phyloP scores from a whole-genome alignment of 2,888 invertebrate genomes.

The Caenorhabditis sulstoni region DNA sequence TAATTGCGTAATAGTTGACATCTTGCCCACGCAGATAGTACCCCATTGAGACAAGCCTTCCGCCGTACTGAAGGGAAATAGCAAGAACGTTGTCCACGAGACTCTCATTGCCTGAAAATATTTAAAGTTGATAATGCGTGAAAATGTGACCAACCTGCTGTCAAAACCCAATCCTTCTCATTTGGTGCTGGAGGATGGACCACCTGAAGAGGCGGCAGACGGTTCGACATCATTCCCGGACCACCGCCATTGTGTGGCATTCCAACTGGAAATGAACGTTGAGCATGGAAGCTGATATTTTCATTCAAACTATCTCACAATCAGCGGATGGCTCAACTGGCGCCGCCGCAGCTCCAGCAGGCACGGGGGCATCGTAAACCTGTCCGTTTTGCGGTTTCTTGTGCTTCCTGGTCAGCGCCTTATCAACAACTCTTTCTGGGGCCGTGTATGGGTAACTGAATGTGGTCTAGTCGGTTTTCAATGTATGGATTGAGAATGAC shows the following conservation, averaged over 20 bases:
- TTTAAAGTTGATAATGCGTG: not conserved
- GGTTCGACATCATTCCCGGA: constrained; percentile 32
- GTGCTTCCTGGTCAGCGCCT: constrained; percentile 52
- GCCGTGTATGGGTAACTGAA: constrained; percentile 67
- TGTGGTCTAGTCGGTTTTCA: not conserved
- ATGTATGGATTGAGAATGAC: constrained; percentile 1
- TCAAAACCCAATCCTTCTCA: constrained; percentile 79
- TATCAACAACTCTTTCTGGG: constrained; percentile 66
- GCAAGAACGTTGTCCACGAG: constrained; percentile 78
- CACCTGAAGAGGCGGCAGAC: constrained; percentile 63
- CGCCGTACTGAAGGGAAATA: constrained; percentile 73
- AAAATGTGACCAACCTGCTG: constrained; percentile 63
- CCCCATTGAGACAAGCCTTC: constrained; percentile 78
- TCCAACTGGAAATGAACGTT: constrained; percentile 24
- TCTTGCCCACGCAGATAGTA: constrained; percentile 64
- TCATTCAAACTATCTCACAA: constrained; percentile 29
- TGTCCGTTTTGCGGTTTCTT: constrained; percentile 45
- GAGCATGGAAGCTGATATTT: not conserved
- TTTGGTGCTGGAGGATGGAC: constrained; percentile 77
- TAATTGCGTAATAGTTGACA: constrained; percentile 77
- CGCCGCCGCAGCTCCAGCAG: constrained; percentile 25
- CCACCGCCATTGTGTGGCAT: constrained; percentile 32
- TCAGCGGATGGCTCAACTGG: constrained; percentile 28
- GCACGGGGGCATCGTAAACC: constrained; percentile 8
- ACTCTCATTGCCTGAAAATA: constrained; percentile 66